These are phyloP conservation scores for Dicrurus megarhynchus DNA, from an alignment of 2,113 vertebrate species.

Conservation along the genomic window DNA sequence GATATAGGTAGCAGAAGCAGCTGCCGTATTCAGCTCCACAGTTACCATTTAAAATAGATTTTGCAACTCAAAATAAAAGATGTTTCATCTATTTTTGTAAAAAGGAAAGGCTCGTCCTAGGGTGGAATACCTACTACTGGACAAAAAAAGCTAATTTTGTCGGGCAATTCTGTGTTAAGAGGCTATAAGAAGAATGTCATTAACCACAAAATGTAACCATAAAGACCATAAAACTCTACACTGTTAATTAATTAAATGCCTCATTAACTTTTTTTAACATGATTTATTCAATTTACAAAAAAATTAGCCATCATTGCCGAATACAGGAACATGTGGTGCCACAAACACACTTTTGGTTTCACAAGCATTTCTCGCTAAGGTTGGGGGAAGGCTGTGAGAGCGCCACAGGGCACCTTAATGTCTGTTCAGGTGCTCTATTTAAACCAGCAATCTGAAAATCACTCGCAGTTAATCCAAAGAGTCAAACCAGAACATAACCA, in stretches of 20 bases:
- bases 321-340: constrained; percentile 51
- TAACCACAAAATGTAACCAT: constrained; percentile 79
- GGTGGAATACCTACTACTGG: constrained; percentile 34
- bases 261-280: constrained; percentile 81
- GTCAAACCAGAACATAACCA: neutral
- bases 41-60: constrained; percentile 32
- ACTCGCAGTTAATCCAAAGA: neutral
- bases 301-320: constrained; percentile 63
- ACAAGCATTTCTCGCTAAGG: neutral
- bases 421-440: neutral
- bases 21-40: neutral
- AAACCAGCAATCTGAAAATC: neutral
- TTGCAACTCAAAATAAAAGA: constrained; percentile 28
- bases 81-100: constrained; percentile 24
- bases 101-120: neutral
- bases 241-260: constrained; percentile 84
- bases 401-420: neutral
- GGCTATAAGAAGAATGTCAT: constrained; percentile 73
- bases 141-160: constrained; percentile 65
- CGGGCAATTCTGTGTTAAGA: constrained; percentile 60
- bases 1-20: constrained; percentile 29
- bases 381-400: neutral
- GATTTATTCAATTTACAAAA: constrained; percentile 80
- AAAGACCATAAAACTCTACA: constrained; percentile 77
- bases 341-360: constrained; percentile 37